These are phyloP conservation scores for Petrocephalus schoutedeni DNA, from an alignment of 2,797 vertebrate species.

Conservation along the genomic window DNA sequence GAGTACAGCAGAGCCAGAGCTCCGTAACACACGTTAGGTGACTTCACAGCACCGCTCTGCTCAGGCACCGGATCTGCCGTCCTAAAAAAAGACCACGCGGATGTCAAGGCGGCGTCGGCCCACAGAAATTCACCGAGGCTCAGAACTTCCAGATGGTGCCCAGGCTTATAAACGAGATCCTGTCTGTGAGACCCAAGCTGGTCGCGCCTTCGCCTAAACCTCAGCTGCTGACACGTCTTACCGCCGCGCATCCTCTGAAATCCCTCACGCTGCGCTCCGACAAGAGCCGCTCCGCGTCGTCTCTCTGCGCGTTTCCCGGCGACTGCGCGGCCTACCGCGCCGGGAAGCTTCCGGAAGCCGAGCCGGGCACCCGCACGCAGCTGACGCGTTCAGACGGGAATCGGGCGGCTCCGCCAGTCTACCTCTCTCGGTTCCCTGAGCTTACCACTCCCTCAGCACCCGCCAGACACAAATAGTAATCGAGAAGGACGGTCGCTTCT, in stretches of 20 bases:
- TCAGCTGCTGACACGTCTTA: not conserved
- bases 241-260: not conserved
- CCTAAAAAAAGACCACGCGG: not conserved
- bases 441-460: not conserved
- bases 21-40: not conserved
- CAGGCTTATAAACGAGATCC: conserved; percentile 5
- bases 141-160: conserved; percentile 6
- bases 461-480: not conserved
- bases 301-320: not conserved
- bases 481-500: not conserved
- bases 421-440: not conserved
- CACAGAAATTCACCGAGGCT: conserved; percentile 3
- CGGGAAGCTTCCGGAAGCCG: not conserved
- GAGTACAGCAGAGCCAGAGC: not conserved
- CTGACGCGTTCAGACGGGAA: not conserved
- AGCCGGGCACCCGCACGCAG: too few relatives aligned
- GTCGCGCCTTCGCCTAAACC: not conserved
- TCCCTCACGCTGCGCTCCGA: not conserved
- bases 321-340: not conserved
- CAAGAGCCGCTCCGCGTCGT: not conserved
- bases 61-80: not conserved
- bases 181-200: not conserved
- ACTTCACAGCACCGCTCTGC: not conserved
- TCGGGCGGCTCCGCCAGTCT: not conserved
- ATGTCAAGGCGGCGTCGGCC: not conserved